Conservation (phyloP, 2,113 vertebrate genomes). For the Notechis scutatus region DNA sequence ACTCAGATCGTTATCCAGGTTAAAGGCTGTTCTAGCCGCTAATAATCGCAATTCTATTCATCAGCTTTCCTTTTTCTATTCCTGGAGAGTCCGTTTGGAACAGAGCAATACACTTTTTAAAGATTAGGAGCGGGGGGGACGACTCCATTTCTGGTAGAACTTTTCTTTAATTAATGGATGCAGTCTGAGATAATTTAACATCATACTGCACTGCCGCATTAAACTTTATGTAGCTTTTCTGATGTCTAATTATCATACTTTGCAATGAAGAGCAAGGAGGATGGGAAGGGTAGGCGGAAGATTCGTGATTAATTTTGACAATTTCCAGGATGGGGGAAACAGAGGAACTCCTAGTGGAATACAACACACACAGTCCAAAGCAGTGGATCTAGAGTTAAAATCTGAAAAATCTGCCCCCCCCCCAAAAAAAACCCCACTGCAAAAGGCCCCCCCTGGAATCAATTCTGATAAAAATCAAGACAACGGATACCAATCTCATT, state of each 20-base stretch:
- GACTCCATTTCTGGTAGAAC: background rate
- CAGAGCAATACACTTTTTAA: background rate
- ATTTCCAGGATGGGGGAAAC: background rate
- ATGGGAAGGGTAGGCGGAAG: background rate
- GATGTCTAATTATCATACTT: slow-evolving; percentile 21
- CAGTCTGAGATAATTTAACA: background rate
- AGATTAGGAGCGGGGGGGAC: background rate
- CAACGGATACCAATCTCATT: background rate
- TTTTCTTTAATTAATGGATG: slow-evolving; percentile 25
- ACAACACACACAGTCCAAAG: background rate
- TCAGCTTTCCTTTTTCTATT: background rate
- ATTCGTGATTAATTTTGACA: slow-evolving; percentile 5
- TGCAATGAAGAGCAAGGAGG: background rate
- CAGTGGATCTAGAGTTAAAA: background rate
- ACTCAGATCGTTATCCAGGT: background rate
- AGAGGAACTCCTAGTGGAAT: background rate
- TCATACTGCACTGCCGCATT: background rate
- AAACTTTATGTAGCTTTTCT: slow-evolving; percentile 32
- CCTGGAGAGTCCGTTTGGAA: background rate
- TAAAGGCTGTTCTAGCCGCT: background rate
- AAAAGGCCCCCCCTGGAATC: background rate
- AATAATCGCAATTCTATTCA: background rate
- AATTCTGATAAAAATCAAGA: background rate
- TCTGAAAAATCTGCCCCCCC: background rate
- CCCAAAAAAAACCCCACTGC: background rate